phyloP scores from a whole-genome alignment of 2,797 vertebrate species.

The Lithobates sylvaticus region DNA sequence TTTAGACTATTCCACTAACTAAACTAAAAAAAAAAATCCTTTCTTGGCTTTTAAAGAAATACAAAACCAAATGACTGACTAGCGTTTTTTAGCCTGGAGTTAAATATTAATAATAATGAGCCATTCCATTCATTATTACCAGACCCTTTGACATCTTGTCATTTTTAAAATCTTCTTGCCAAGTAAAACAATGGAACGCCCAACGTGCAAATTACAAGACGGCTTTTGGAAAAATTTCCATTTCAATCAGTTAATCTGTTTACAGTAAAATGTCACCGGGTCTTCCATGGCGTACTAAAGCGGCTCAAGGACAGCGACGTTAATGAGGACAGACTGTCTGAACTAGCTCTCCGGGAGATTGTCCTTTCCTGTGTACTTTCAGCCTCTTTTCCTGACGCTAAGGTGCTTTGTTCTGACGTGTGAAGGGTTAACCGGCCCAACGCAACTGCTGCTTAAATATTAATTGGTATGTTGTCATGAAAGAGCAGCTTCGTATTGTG shows the following conservation, averaged over 20 bases:
- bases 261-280: not conserved
- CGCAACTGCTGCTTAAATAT: slow-evolving; percentile 17
- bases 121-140: too few species aligned
- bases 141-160: too few species aligned
- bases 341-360: not conserved
- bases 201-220: too few species aligned
- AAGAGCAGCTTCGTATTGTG: not conserved
- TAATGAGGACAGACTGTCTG: not conserved
- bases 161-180: too few species aligned
- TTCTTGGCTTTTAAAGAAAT: too few species aligned
- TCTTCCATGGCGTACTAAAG: not conserved
- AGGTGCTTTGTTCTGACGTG: not conserved
- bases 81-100: too few species aligned
- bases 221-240: not conserved
- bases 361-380: not conserved
- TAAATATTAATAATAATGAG: too few species aligned
- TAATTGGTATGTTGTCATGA: not conserved
- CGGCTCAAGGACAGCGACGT: not conserved
- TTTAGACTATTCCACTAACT: too few species aligned
- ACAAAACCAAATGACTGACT: too few species aligned
- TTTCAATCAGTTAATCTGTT: not conserved
- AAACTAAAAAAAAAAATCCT: too few species aligned
- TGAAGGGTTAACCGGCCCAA: not conserved
- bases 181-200: too few species aligned
- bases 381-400: not conserved